A percentile compares a stretch with the other conserved stretches of the same genome.
phyloP scores from a whole-genome alignment of 1,140 invertebrate genomes.

The Harpegnathos saltator region DNA sequence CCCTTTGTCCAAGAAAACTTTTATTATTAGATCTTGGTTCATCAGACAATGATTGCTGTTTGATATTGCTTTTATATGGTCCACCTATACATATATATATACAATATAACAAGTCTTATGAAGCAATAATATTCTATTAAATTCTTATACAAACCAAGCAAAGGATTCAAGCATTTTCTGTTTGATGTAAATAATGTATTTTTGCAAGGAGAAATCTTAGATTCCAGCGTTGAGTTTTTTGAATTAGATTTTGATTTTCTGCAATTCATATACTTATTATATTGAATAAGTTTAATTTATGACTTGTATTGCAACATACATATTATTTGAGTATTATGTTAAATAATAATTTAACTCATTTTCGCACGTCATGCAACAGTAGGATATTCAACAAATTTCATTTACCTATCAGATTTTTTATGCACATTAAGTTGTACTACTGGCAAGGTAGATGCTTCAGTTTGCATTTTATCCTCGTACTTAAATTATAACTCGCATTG shows the following conservation, averaged over 20 bases:
- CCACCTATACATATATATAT: constrained; percentile 78
- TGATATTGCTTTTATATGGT: constrained; percentile 80
- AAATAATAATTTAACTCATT: not conserved
- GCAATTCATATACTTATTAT: constrained; percentile 70
- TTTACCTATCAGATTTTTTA: constrained; percentile 79
- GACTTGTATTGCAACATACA: not conserved
- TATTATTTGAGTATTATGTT: not conserved
- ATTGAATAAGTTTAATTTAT: not conserved
- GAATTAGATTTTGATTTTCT: constrained; percentile 81
- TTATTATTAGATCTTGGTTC: constrained; percentile 78
- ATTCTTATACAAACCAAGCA: constrained; percentile 80
- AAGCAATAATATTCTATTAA: constrained; percentile 26
- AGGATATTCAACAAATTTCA: constrained; percentile 31
- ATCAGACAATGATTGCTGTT: constrained; percentile 80
- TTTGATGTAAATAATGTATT: constrained; percentile 82
- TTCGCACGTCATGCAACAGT: not conserved
- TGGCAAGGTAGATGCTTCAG: constrained; percentile 81
- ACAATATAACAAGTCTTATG: constrained; percentile 22
- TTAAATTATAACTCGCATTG: constrained; percentile 60
- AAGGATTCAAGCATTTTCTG: constrained; percentile 83
- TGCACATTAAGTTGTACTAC: constrained; percentile 80
- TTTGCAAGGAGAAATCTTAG: constrained; percentile 73
- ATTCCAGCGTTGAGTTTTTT: constrained; percentile 76
- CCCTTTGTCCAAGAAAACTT: constrained; percentile 88
- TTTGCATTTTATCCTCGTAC: constrained; percentile 82